phyloP scores from a whole-genome alignment of 2,113 vertebrate species.

The Vicugna pacos region DNA sequence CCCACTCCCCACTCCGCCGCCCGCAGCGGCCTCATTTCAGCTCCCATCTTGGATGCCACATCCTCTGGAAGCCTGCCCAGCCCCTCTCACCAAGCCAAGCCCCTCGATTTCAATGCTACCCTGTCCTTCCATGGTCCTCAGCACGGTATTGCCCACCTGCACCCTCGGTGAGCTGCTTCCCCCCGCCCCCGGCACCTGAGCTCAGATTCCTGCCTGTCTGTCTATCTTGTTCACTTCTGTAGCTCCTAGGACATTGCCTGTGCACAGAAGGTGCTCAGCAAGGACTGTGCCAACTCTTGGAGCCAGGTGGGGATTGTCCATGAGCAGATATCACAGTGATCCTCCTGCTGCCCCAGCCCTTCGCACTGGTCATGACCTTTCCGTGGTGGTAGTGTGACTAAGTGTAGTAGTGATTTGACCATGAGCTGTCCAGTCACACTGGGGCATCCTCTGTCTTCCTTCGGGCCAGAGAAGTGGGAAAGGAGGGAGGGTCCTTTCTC shows the following conservation, averaged over 20 bases:
- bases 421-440: background rate
- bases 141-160: accelerated
- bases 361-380: background rate
- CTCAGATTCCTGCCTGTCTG: background rate
- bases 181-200: accelerated
- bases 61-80: background rate
- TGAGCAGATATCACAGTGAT: too few relatives aligned
- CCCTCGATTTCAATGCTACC: too few relatives aligned
- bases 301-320: background rate
- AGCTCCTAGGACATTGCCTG: background rate
- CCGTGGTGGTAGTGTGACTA: background rate
- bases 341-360: background rate
- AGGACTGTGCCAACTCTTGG: background rate
- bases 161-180: background rate
- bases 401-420: background rate
- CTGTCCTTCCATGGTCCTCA: background rate
- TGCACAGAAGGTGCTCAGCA: background rate
- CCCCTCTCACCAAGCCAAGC: background rate
- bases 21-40: background rate
- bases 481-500: background rate
- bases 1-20: accelerated
- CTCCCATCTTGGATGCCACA: background rate
- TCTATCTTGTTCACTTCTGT: background rate
- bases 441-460: background rate
- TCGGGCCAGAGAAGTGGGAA: background rate